Evolutionary conservation across 1,140 invertebrate genomes (phyloP), one percentile per base, ranked within the genome.

Genomic region (Zaprionus capensis): DNA sequence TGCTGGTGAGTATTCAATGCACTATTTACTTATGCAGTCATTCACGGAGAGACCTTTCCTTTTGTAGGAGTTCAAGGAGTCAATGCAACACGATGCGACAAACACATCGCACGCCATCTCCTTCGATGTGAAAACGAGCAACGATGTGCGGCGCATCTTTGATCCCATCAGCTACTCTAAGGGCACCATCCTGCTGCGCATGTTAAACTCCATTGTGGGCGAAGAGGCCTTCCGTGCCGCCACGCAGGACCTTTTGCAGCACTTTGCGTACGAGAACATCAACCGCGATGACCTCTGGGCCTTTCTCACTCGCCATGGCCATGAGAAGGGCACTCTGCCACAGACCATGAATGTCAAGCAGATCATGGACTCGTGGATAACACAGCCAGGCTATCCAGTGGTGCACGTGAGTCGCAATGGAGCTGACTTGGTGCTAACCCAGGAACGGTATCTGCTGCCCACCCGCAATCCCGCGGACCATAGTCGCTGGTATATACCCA

Each of bases 81-180:
- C 97, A 0, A 95, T 98, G 73, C 93, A 93, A 5, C 91, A 94
- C 5, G 98, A 99, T 92, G 94, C 95, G 11, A 93, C 96, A 1
- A 94, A 94, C 53, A 95, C 95, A 7, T 97, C 96, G 1, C 96
- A 97, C 78, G 94, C 96, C 0, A 94, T 97, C 44, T 95, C 94
- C 0, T 92, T 96, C 1, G 93, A 95, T 22, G 96, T 98, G 2
- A 85, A 94, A 5, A 95, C 95, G 72, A 96, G 96, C 1, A 93
- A 94, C 12, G 95, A 98, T 93, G 98, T 98, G 66, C 94, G 94
- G 44, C 95, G 96, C 91, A 96, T 97, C 57, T 98, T 98, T 91
- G 96, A 98, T 92, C 94, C 94, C 3, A 97, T 98, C 34, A 97
- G 97, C 0, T 99, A 99, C 86, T 94, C 93, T 2, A 99, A 99